Conservation (phyloP, 2,888 invertebrate genomes). For the Philaethria dido region DNA sequence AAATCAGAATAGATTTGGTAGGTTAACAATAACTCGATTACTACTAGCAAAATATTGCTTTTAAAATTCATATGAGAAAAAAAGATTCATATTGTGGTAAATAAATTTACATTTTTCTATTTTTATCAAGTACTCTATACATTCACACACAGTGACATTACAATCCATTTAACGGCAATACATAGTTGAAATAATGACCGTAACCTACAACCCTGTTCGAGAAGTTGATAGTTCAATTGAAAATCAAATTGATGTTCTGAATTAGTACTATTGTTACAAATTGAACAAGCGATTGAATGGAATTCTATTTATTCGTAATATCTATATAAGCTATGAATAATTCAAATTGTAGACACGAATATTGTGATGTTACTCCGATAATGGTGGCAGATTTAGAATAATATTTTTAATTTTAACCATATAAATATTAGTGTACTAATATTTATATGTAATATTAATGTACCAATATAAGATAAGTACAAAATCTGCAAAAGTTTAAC, state of each 20-base stretch:
- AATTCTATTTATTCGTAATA: conserved; percentile 25
- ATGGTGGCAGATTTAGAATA: not conserved
- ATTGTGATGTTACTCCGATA: not conserved
- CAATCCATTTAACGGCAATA: conserved; percentile 18
- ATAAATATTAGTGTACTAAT: too few species aligned
- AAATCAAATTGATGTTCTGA: conserved; percentile 30
- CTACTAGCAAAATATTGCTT: not conserved
- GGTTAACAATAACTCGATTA: not conserved
- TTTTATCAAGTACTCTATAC: not conserved
- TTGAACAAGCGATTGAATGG: conserved; percentile 27
- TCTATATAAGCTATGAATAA: conserved; percentile 27
- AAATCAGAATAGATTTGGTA: not conserved
- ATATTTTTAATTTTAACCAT: not conserved
- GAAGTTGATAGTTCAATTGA: conserved; percentile 31
- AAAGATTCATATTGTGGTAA: not conserved
- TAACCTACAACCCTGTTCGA: conserved; percentile 26
- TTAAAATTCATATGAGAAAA: not conserved
- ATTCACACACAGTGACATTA: not conserved
- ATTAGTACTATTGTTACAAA: conserved; percentile 32
- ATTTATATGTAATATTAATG: too few species aligned
- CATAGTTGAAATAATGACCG: conserved; percentile 24
- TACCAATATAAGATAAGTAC: too few species aligned
- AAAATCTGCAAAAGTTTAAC: too few species aligned
- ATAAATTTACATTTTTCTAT: conserved; percentile 7
- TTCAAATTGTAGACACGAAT: conserved; percentile 19